Percentiles rank a stretch among this genome's conserved stretches.
phyloP scores from a whole-genome alignment of 2,888 invertebrate genomes.

The Ormyrus rosae region DNA sequence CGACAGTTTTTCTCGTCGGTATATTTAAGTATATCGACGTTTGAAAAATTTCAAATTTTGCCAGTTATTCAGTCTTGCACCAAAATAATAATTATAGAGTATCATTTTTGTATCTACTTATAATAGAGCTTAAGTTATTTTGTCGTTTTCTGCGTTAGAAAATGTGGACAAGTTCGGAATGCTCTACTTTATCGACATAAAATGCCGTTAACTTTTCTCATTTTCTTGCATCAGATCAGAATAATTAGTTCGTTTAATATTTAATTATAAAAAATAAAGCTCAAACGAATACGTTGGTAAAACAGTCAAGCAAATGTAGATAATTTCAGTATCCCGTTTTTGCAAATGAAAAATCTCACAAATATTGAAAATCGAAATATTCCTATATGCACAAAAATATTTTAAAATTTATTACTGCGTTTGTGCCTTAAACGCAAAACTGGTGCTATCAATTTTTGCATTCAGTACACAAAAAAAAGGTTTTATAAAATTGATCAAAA shows the following conservation, averaged over 20 bases:
- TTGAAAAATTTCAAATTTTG: not conserved
- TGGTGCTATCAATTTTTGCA: conserved; percentile 7
- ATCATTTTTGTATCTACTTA: not conserved
- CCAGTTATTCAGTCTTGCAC: not conserved
- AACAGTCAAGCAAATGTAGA: not conserved
- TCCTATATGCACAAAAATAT: not conserved
- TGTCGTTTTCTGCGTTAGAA: not conserved
- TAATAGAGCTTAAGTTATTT: not conserved
- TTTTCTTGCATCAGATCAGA: no score
- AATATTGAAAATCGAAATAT: no score
- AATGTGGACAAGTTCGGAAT: not conserved
- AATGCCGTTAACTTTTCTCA: no score
- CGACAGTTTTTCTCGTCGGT: conserved; percentile 2
- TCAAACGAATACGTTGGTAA: not conserved
- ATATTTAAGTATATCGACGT: conserved; percentile 12
- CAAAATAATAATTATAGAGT: no score
- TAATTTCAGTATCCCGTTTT: not conserved
- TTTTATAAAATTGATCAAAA: no score
- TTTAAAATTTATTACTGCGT: not conserved
- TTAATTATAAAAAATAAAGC: no score
- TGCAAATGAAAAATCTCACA: no score
- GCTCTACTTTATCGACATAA: not conserved
- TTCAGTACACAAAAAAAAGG: no score
- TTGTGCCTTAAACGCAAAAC: not conserved
- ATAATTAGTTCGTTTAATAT: no score